Evolutionary conservation across 2,797 vertebrate genomes (phyloP), one percentile per base, ranked within the genome.

Genomic region (Silurus aristotelis): DNA sequence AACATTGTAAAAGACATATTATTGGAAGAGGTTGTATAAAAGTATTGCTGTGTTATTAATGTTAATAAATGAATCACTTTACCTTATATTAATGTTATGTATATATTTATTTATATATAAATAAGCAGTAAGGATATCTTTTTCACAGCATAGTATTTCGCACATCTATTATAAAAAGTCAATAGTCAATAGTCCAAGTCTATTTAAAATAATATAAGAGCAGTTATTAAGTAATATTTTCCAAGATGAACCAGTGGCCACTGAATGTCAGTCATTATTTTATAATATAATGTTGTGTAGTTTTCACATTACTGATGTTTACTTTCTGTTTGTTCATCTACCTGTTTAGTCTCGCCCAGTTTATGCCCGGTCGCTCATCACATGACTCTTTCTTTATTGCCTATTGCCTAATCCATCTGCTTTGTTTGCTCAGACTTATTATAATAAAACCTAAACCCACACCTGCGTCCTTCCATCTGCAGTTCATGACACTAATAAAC

Each of bases 391-490:
- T 82, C 22, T 80, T 80, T 67, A 82, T 80, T 80, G 60, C 13
- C 25, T 80, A 80, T 81, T 81, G 48, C 46, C 46, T 55, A 82
- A 82, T 82, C 80, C 80, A 68, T 82, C 80, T 68, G 64, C 22
- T 80, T 66, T 80, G 78, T 80, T 80, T 80, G 43, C 78, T 12
- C 3, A 1, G 60, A 20, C 48, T 82, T 55, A 68, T 82, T 82
- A 31, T 55, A 68, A 52, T 82, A 82, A 56, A 82, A 80, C 84
- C 66, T 60, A 71, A 63, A 60, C 58, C 61, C 17, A 13, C 84
- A 80, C 68, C 48, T 70, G 38, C 68, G 52, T 63, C 72, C 72
- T 68, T 31, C 56, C 82, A 80, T 75, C 43, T 76, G 68, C 64
- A 70, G 31, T 48, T 80, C 31, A 80, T 80, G 38, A 83, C 75